phyloP scores from a whole-genome alignment of 2,797 vertebrate species.

The Pithecia hirsuta region DNA sequence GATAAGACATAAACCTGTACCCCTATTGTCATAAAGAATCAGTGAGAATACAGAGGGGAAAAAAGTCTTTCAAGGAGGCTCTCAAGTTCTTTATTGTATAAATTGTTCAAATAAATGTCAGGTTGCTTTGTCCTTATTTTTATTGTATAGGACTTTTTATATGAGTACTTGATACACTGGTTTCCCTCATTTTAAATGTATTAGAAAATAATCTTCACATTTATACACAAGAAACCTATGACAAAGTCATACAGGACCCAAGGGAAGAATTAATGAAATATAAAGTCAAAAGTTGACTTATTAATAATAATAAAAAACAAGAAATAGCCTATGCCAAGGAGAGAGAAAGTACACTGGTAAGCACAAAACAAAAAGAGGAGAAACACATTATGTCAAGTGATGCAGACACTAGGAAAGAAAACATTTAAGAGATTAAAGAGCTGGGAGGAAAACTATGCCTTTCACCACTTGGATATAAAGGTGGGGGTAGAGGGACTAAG shows the following conservation, averaged over 20 bases:
- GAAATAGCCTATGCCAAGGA: not conserved
- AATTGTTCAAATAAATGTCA: not conserved
- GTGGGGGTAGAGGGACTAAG: fast-evolving
- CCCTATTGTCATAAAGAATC: not conserved
- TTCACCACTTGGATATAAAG: not conserved
- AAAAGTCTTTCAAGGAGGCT: not conserved
- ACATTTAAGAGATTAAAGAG: not conserved
- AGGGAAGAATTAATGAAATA: constrained; percentile 34
- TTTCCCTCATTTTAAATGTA: not conserved
- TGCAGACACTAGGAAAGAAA: not conserved
- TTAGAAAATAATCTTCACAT: constrained; percentile 27
- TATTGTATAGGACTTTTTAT: not conserved
- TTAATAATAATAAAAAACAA: not conserved
- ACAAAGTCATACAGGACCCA: constrained; percentile 17
- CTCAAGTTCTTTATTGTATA: not conserved
- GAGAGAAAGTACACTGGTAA: not conserved
- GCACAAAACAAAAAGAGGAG: not conserved
- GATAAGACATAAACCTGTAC: not conserved
- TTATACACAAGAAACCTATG: constrained; percentile 1
- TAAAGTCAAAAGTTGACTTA: not conserved
- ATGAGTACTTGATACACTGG: not conserved
- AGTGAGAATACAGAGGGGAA: not conserved
- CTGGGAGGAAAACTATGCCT: not conserved
- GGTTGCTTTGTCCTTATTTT: not conserved
- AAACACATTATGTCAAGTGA: not conserved